These are phyloP conservation scores for Spondyliosoma cantharus DNA, from an alignment of 2,797 vertebrate species.

Conservation along the genomic window DNA sequence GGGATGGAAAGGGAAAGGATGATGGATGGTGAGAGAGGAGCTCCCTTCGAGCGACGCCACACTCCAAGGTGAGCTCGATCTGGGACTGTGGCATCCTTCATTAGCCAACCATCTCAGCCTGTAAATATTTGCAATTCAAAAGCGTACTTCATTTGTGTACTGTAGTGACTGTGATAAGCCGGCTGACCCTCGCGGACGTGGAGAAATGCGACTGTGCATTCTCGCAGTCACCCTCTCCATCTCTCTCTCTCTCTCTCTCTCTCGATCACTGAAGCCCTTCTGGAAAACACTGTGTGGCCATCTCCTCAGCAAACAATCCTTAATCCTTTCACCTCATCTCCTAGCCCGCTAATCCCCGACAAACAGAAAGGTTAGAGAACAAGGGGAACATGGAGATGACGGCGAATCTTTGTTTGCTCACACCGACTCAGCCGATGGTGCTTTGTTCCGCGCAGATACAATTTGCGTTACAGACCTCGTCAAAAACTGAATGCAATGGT, in stretches of 20 bases:
- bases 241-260: slow-evolving; percentile 24
- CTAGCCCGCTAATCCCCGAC: slow-evolving; percentile 56
- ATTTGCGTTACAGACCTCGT: not conserved
- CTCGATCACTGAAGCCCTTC: slow-evolving; percentile 30
- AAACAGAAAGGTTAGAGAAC: slow-evolving; percentile 42
- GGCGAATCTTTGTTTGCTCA: slow-evolving; percentile 14
- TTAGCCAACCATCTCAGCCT: slow-evolving; percentile 68
- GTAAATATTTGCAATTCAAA: slow-evolving; percentile 64
- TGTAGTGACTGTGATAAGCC: slow-evolving; percentile 7
- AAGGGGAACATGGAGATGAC: slow-evolving; percentile 10
- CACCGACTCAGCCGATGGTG: not conserved
- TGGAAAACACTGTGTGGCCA: slow-evolving; percentile 43
- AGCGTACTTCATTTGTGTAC: slow-evolving; percentile 14
- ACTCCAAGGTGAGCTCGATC: slow-evolving; percentile 60
- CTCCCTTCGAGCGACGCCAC: slow-evolving; percentile 43
- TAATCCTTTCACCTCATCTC: slow-evolving; percentile 68
- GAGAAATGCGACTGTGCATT: slow-evolving; percentile 18
- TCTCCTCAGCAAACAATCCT: slow-evolving; percentile 65
- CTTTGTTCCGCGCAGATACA: not conserved
- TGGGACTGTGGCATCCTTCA: slow-evolving; percentile 64
- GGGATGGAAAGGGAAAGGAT: slow-evolving; percentile 22
- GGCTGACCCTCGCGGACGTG: slow-evolving; percentile 18
- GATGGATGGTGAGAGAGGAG: slow-evolving; percentile 50
- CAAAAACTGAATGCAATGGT: not conserved
- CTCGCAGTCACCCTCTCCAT: not conserved